These are phyloP conservation scores for Drosophila koepferae DNA, from an alignment of 2,888 invertebrate genomes.

Conservation along the genomic window DNA sequence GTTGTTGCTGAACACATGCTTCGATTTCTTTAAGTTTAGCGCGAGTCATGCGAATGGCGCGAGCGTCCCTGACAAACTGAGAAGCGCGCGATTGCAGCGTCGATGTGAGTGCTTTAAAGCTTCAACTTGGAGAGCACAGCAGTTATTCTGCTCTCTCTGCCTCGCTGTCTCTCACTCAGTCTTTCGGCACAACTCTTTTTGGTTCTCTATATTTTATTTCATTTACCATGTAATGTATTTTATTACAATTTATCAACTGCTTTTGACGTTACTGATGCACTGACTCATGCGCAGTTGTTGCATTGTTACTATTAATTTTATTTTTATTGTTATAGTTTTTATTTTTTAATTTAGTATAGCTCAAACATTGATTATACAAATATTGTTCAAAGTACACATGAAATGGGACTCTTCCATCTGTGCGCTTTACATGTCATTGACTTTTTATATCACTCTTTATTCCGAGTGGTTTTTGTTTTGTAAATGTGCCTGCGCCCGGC, in stretches of 20 bases:
- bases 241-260: conserved; percentile 38
- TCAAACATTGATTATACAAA: conserved; percentile 26
- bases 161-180: neutral
- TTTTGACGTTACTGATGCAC: conserved; percentile 33
- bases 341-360: conserved; percentile 11
- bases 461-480: conserved; percentile 29
- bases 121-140: conserved; percentile 4
- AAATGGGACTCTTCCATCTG: conserved; percentile 11
- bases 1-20: conserved; percentile 6
- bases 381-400: conserved; percentile 28
- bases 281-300: conserved; percentile 54
- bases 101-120: conserved; percentile 12
- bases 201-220: conserved; percentile 5
- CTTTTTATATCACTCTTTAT: conserved; percentile 49
- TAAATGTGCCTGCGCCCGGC: conserved; percentile 24
- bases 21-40: conserved; percentile 19
- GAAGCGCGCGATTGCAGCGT: conserved; percentile 16
- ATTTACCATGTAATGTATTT: conserved; percentile 4
- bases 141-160: neutral
- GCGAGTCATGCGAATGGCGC: conserved; percentile 32
- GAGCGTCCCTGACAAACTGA: conserved; percentile 59
- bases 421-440: conserved; percentile 72
- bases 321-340: neutral
- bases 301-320: neutral
- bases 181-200: neutral